Base-by-base conservation (phyloP, 1,140 invertebrate genomes). In the Caenorhabditis brenneri region DNA sequence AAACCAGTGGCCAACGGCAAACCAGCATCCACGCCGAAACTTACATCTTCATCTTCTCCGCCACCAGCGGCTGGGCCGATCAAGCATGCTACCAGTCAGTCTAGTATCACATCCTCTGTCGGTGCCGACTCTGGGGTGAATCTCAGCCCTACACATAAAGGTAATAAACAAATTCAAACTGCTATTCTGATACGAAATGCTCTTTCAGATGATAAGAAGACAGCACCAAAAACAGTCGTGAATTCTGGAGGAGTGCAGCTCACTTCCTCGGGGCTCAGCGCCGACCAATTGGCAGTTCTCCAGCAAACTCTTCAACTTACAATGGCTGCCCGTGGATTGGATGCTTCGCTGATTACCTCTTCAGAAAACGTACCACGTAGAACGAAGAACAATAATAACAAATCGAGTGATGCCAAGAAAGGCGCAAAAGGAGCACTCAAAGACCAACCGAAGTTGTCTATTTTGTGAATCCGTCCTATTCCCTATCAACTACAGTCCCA, bases 231-330 rank as follows among this genome's bases (percentile, higher is more conserved):
- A 36, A 74, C 65, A 46, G 65, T 74, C 36, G 24, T 31, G 16
- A 85, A 83, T 16, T 80, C 84, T 9, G 86, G 86, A 29, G 88
- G 88, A 36, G 85, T 88, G 33, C 80, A 88, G 24, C 88, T 90
- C 81, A 65, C 88, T 65, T 90, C 89, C 1, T 86, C 91, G n/a
- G 83, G 55, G 29, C 82, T 90, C 12, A 87, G 88, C 27, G 85
- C 87, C 29, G 89, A 90, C 27, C 88, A 88, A 42, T 82, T 90
- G 5, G 89, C 88, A 27, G 89, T 87, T 22, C 83, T 90, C 65
- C 88, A 90, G 51, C 83, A 84, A 16, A 46, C 78, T 24, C 78
- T 89, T 22, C 58, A 84, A 29, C 82, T 81, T 5, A 42, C 39
- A n/a, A 46, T 81, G 48, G 48, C 80, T 19, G 60, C 80, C 46